Base-by-base conservation (phyloP, 2,797 vertebrate genomes). In the Myotis daubentonii region DNA sequence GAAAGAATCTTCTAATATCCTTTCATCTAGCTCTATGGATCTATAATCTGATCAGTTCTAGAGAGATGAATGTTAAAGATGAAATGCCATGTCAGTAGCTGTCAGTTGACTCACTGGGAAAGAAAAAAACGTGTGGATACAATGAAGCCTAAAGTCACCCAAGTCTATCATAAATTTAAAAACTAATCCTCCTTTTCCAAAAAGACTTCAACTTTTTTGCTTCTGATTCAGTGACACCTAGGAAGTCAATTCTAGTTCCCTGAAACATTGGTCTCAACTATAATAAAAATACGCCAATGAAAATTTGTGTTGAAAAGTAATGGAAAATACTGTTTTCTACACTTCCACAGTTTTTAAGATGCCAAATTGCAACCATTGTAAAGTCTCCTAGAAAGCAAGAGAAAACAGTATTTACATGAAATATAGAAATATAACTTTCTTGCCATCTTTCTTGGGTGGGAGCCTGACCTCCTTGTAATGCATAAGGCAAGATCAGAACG, bases 221-320 rank as follows among this genome's bases (percentile, higher is more conserved):
- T 72, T 74, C 55, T 13, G 25, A 78, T 75, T 90, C 71, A 51
- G 3, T 60, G 19, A 81, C 19, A 75, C 30, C 20, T 68, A 78
- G 22, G 2, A n/a, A 85, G 23, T 62, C 23, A 70, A 60, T 93
- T 81, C 44, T 51, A 82, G 15, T 71, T 55, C 90, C 49, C 16
- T 66, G 41, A 87, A 94, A 57, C 55, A 66, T 0, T 76, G 30
- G 30, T 72, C 47, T 53, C 51, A 44, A 68, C 11, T 62, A 57
- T 79, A 89, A 53, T 76, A 75, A 79, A 91, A 68, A 11, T 12
- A 65, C 2, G 17, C 20, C 70, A 86, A 65, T 51, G 30, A 79
- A 94, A 74, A 82, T 62, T 38, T 79, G 36, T 78, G 33, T 13
- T 78, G 15, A 79, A 36, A 93, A 94, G 83, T 20, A 57, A 89